Conservation (phyloP, 2,113 vertebrate species). For the Cyphomyrus plagiostoma region DNA sequence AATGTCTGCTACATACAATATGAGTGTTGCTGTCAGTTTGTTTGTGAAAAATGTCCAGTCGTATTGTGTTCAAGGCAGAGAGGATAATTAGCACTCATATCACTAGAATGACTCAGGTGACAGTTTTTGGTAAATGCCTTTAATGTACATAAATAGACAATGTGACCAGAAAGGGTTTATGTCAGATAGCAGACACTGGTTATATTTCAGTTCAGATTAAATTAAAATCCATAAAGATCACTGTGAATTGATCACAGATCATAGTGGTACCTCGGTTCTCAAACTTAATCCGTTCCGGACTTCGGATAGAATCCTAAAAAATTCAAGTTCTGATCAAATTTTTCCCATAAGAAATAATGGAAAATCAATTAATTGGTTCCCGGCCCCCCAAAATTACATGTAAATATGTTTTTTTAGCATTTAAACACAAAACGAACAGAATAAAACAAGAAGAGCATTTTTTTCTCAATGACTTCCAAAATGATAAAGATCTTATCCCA, state of each 20-base stretch:
- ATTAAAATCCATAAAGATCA: neutral
- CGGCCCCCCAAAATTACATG: too few relatives aligned
- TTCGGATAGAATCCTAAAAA: too few relatives aligned
- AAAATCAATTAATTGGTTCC: too few relatives aligned
- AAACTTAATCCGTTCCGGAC: too few relatives aligned
- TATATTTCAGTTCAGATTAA: neutral
- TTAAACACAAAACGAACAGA: too few relatives aligned
- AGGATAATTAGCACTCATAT: neutral
- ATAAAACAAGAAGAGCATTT: too few relatives aligned
- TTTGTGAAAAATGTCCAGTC: neutral
- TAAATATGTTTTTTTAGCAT: too few relatives aligned
- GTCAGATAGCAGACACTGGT: neutral
- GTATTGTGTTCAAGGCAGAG: neutral
- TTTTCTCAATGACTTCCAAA: too few relatives aligned
- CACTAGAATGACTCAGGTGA: neutral
- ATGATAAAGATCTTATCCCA: too few relatives aligned
- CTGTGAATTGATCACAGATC: neutral
- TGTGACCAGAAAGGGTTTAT: neutral
- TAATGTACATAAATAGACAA: neutral
- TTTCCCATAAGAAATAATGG: too few relatives aligned
- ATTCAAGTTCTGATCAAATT: too few relatives aligned
- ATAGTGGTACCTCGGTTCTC: too few relatives aligned
- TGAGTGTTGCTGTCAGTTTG: neutral
- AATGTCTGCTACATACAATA: neutral
- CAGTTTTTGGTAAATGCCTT: neutral